These are phyloP conservation scores for Eidolon helvum DNA, from an alignment of 2,113 vertebrate genomes.

Conservation along the genomic window DNA sequence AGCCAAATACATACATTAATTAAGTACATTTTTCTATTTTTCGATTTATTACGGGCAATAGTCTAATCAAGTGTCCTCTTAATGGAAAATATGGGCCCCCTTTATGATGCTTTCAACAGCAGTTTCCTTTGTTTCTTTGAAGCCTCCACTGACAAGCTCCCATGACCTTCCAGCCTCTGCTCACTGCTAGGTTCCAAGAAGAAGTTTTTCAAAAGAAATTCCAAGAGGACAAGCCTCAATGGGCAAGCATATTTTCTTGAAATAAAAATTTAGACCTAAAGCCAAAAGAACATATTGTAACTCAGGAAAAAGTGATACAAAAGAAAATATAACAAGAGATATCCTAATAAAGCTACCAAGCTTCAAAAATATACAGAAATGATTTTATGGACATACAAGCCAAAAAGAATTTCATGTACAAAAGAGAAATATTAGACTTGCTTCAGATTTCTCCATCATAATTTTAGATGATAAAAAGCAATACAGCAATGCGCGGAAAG, in stretches of 20 bases:
- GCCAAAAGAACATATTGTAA: neutral
- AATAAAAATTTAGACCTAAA: neutral
- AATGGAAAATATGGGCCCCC: neutral
- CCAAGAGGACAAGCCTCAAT: neutral
- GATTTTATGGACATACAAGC: neutral
- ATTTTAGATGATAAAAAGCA: neutral
- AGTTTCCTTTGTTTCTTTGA: neutral
- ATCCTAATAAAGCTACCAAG: neutral
- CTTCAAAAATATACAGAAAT: neutral
- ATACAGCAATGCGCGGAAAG: neutral
- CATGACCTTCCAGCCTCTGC: neutral
- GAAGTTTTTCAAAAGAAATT: neutral
- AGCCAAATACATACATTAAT: neutral
- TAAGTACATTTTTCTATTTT: neutral
- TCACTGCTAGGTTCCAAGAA: neutral
- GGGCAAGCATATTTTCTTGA: neutral
- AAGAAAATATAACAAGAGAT: neutral
- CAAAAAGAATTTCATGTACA: neutral
- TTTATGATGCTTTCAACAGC: neutral
- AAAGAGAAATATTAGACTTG: neutral
- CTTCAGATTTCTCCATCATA: neutral
- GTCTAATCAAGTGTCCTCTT: neutral
- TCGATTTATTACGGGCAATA: neutral
- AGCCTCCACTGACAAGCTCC: neutral
- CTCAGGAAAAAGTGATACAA: neutral